phyloP scores from a whole-genome alignment of 2,888 invertebrate species.

The Coelogynopora nodosa region DNA sequence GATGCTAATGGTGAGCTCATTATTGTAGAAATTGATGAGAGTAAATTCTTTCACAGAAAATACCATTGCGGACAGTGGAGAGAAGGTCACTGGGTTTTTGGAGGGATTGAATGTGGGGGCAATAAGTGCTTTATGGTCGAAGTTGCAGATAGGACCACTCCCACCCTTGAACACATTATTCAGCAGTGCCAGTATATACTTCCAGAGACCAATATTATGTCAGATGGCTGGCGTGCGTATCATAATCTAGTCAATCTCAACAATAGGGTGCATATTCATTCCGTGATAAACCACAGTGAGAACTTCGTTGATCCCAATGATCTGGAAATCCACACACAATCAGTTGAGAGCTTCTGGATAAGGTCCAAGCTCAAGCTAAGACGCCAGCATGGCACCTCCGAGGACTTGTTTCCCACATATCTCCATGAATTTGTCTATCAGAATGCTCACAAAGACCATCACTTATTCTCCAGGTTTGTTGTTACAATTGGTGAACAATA shows the following conservation, averaged over 20 bases:
- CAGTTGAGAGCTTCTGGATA: background rate
- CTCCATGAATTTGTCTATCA: conserved; percentile 29
- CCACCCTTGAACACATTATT: background rate
- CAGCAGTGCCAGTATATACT: background rate
- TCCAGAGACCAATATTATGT: background rate
- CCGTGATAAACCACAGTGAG: background rate
- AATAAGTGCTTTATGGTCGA: background rate
- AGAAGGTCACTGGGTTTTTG: background rate
- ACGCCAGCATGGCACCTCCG: background rate
- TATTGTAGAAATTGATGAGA: background rate
- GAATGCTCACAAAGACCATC: background rate
- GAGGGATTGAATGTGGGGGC: background rate
- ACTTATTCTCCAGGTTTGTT: background rate
- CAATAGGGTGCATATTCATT: background rate
- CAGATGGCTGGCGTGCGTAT: background rate
- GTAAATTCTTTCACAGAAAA: background rate
- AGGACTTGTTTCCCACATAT: background rate
- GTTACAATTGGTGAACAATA: background rate
- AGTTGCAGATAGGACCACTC: background rate
- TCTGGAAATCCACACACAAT: background rate
- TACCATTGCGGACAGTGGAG: background rate
- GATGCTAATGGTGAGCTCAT: background rate
- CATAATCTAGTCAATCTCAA: background rate
- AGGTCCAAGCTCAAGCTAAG: background rate
- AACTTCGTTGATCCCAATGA: background rate